Conservation (phyloP, 2,797 vertebrate species). For the Myotis planiceps region DNA sequence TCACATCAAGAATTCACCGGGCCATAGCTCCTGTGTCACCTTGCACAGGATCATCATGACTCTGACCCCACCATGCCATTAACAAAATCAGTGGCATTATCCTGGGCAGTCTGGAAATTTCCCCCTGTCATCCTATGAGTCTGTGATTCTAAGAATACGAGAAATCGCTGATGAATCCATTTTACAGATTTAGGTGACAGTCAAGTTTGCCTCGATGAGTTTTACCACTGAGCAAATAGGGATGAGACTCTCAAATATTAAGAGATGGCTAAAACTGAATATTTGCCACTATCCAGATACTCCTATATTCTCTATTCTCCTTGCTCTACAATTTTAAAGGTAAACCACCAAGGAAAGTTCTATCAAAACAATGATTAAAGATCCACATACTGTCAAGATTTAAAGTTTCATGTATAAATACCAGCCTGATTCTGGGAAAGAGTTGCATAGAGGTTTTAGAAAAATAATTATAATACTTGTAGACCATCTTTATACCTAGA, state of each 20-base stretch:
- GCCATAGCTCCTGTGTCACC: neutral
- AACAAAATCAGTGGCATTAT: neutral
- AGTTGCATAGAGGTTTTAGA: neutral
- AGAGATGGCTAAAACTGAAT: neutral
- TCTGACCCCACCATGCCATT: neutral
- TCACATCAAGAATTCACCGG: neutral
- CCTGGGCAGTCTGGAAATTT: neutral
- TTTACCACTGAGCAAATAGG: neutral
- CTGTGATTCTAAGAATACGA: neutral
- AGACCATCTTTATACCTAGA: neutral
- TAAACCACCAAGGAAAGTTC: neutral
- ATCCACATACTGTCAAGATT: neutral
- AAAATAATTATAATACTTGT: neutral
- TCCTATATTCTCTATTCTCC: neutral
- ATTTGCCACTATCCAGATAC: neutral
- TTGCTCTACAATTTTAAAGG: slow-evolving; percentile 7
- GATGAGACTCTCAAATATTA: neutral
- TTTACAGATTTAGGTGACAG: neutral
- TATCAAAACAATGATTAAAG: neutral
- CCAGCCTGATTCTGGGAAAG: neutral
- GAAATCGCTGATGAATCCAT: neutral
- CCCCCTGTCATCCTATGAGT: neutral
- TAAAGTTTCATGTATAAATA: neutral
- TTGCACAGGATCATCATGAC: neutral
- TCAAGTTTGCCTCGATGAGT: neutral